Base-by-base conservation (phyloP, 2,888 invertebrate genomes). In the Sminthurinus aureus region DNA sequence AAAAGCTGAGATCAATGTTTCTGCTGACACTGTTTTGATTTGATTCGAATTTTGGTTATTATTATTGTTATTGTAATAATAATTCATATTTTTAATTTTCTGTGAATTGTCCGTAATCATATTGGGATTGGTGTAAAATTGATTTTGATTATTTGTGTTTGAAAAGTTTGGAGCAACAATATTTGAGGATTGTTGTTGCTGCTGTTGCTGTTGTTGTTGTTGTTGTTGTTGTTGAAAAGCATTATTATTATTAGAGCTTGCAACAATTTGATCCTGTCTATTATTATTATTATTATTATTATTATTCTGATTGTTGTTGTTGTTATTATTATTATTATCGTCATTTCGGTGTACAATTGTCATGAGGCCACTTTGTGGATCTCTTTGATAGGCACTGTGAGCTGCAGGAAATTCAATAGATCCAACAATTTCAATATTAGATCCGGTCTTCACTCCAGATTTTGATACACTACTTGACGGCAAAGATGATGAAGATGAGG, bases 321-420 rank as follows among this genome's bases (percentile, higher is more conserved):
- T 67, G 67, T 9, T 67, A 6, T 67, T 67, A n/a, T 67, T 67
- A n/a, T n/a, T 67, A n/a, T 22, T 69, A n/a, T 69, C n/a, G 67
- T 69, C n/a, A n/a, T 22, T 69, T 15, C 20, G 69, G 69, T 22
- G 2, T 58, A 69, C 51, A 8, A 80, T 6, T 26, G 15, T 18
- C 64, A 67, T 26, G 6, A 77, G 24, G 51, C 82, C 75, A 9
- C 69, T 50, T 13, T 38, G 20, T 8, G 82, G 69, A 77, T 82
- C 82, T 64, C 76, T 26, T n/a, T 13, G 38, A 52, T 81, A 81
- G 18, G 71, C 22, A 9, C 77, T 26, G 51, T 82, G 82, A 15
- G 76, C 76, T 20, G 82, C 76, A 18, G 82, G 82, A 0, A 82
- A 69, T 51, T 82, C 82, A 18, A 82, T 18, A 22, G 77, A 77